Conservation (phyloP, 35 echinoderm and acorn worm species). For the Apostichopus parvimensis region DNA sequence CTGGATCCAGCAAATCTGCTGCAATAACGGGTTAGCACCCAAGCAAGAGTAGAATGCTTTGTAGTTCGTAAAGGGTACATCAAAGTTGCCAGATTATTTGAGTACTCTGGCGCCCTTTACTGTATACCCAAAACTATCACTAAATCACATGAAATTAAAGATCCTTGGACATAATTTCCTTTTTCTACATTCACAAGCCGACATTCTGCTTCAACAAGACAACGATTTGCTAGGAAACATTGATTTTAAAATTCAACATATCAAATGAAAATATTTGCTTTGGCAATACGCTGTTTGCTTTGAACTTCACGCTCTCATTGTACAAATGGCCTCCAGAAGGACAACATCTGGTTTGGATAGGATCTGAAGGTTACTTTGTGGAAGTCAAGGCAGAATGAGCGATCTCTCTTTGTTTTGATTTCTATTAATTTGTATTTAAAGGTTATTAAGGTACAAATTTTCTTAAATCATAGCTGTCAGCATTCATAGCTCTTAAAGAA, state of each 20-base stretch:
- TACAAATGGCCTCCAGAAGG: not conserved
- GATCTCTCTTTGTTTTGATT: too few species aligned
- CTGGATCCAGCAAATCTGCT: too few species aligned
- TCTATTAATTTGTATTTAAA: too few species aligned
- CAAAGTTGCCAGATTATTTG: too few species aligned
- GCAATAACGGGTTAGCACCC: too few species aligned
- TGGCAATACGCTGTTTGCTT: not conserved
- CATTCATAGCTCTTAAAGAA: too few species aligned
- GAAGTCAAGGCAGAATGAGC: not conserved
- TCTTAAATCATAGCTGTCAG: too few species aligned
- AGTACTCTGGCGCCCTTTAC: too few species aligned
- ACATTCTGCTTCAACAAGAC: not conserved
- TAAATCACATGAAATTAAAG: not conserved
- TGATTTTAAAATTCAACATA: not conserved
- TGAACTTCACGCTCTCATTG: slow-evolving; percentile 3
- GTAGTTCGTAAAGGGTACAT: too few species aligned
- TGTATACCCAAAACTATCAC: too few species aligned
- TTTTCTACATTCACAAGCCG: not conserved
- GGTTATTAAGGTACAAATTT: too few species aligned
- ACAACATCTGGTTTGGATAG: not conserved
- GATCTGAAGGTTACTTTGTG: not conserved
- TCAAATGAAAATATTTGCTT: not conserved
- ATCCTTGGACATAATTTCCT: not conserved
- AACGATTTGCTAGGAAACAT: not conserved
- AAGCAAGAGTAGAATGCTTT: too few species aligned